Base-by-base conservation (phyloP, 2,888 invertebrate genomes). In the Cheilosia scutellata region DNA sequence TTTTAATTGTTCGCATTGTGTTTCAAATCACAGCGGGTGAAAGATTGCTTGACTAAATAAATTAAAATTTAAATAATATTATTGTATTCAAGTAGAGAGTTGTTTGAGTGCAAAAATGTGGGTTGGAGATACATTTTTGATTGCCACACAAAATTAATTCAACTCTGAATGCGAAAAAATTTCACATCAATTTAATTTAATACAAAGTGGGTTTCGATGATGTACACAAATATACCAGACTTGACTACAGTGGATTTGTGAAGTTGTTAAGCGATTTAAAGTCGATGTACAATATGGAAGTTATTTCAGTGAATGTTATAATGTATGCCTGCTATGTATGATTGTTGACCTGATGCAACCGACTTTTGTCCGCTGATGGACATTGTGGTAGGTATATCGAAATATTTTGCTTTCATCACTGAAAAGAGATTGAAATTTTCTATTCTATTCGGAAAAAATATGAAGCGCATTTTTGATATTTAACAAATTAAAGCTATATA, bases 21-120 rank as follows among this genome's bases (percentile, higher is more conserved):
- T 37, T 37, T 37, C 37, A 11, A 37, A 29, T 55, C 58, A 49
- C 37, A 60, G 47, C 58, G 58, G 57, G 49, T 42, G 33, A 68
- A 20, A 20, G n/a, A 68, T 65, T 37, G 25, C 9, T 27, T 5
- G 20, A 51, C 49, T 65, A 29, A 65, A 49, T 65, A 47, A 33
- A 29, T 65, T 65, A 9, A 37, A 37, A 53, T 66, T 53, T 40
- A 49, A 65, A 65, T 49, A 16, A 11, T 29, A 5, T 31, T 20
- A 20, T 53, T 33, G 20, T 57, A 13, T 57, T 55, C 51, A 1
- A 37, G 31, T 31, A 31, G 16, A 47, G 37, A 37, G 20, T 20
- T 20, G 20, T 20, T 20, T 20, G 20, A 20, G 37, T 37, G 16
- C 44, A n/a, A 31, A 33, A 47, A 65, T 37, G n/a, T 9, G 37